These are phyloP conservation scores for Megamerina dolium DNA, from an alignment of 2,888 invertebrate genomes.

Conservation along the genomic window DNA sequence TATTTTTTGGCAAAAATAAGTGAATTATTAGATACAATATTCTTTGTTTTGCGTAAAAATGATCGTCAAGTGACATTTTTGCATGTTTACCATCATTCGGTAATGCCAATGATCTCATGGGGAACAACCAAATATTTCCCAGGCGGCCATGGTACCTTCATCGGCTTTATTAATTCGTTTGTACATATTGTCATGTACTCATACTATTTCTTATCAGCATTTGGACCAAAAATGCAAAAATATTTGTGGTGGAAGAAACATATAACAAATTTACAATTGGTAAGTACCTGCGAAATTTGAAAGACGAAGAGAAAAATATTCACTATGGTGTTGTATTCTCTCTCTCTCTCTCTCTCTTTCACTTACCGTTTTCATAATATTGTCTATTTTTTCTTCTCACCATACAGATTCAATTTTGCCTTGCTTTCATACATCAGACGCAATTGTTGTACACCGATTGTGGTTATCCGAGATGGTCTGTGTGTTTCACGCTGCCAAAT, in stretches of 20 bases:
- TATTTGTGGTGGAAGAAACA: conserved; percentile 93
- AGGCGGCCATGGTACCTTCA: conserved; percentile 87
- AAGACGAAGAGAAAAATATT: neutral
- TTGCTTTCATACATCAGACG: conserved; percentile 78
- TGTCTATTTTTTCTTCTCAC: neutral
- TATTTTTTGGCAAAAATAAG: conserved; percentile 86
- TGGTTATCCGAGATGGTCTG: conserved; percentile 78
- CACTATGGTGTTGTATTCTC: neutral
- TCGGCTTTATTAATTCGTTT: conserved; percentile 78
- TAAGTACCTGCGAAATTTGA: conserved; percentile 49
- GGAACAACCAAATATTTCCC: conserved; percentile 81
- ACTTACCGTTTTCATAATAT: neutral
- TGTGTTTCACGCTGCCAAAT: conserved; percentile 80
- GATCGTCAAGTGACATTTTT: conserved; percentile 82
- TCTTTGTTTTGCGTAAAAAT: conserved; percentile 90
- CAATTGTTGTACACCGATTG: conserved; percentile 82
- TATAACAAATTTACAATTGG: conserved; percentile 86
- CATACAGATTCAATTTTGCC: conserved; percentile 77
- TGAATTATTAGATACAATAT: conserved; percentile 85
- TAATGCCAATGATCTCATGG: conserved; percentile 93
- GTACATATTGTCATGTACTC: conserved; percentile 94
- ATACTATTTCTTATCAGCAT: conserved; percentile 83
- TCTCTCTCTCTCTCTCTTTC: neutral
- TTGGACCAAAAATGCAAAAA: conserved; percentile 80
- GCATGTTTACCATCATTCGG: conserved; percentile 89